Conservation (phyloP, 2,888 invertebrate species). For the Hartigia nigra region DNA sequence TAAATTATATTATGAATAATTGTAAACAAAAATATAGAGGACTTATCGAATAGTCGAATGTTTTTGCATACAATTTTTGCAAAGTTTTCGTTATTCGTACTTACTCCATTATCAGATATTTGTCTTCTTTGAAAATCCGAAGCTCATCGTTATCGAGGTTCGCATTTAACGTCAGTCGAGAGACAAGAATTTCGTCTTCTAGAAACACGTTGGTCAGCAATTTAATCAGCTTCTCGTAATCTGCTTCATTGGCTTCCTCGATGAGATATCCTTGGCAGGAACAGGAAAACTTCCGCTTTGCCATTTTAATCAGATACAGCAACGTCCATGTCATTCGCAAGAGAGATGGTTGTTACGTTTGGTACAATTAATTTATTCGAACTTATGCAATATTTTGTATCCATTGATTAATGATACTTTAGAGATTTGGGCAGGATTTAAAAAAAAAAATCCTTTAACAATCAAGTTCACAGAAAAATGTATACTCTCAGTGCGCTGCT, state of each 20-base stretch:
- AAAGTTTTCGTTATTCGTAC: not conserved
- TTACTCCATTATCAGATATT: not conserved
- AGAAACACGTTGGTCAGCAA: slow-evolving; percentile 13
- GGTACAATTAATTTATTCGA: too few species aligned
- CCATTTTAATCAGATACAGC: too few species aligned
- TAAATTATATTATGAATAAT: not conserved
- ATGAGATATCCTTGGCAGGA: slow-evolving; percentile 9
- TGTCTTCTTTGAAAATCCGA: not conserved
- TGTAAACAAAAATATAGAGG: not conserved
- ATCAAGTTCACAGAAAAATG: too few species aligned
- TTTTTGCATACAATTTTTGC: not conserved
- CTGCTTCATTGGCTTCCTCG: slow-evolving; percentile 5
- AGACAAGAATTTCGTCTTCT: slow-evolving; percentile 8
- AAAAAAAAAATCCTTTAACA: too few species aligned
- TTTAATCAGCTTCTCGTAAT: slow-evolving; percentile 9
- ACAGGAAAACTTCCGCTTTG: slow-evolving; percentile 7
- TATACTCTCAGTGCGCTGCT: too few species aligned
- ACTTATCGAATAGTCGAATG: not conserved
- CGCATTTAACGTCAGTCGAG: not conserved
- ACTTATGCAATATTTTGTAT: too few species aligned
- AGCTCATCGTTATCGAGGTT: not conserved
- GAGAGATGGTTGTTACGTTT: too few species aligned
- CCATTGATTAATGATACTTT: too few species aligned
- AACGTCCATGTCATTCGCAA: too few species aligned
- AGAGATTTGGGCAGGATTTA: too few species aligned